A percentile compares a stretch with the other conserved stretches of the same genome.
Conservation (phyloP, 2,797 vertebrate genomes). For the Halcyon chelicuti region DNA sequence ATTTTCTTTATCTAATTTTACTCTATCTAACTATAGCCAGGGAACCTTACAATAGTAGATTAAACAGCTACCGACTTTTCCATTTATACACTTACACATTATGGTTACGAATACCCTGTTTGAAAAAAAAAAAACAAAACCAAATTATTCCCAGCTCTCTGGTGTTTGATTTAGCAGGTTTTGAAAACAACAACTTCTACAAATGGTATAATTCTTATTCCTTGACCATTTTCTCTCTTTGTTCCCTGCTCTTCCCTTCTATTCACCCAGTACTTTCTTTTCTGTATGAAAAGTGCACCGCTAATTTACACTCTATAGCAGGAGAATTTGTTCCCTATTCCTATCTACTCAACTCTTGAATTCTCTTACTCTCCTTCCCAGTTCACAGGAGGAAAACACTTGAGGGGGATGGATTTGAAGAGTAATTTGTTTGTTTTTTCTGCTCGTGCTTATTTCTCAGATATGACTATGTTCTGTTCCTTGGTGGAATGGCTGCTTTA, state of each 20-base stretch:
- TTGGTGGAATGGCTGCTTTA: background rate
- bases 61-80: background rate
- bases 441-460: background rate
- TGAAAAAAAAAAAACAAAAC: background rate
- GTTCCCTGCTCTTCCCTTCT: background rate
- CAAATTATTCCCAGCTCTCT: background rate
- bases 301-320: background rate
- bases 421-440: background rate
- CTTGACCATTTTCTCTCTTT: background rate
- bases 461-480: background rate
- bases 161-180: background rate
- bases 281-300: background rate
- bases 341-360: background rate
- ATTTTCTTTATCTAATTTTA: constrained; percentile 7
- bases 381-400: background rate
- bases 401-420: background rate
- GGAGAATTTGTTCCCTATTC: background rate
- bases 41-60: background rate
- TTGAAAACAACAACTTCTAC: background rate
- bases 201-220: background rate
- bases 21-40: background rate
- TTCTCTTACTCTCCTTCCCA: background rate
- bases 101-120: background rate
- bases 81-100: background rate
- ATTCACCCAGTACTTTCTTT: background rate